Evolutionary conservation across 2,797 vertebrate genomes (phyloP).

Genomic region (Echeneis naucrates): DNA sequence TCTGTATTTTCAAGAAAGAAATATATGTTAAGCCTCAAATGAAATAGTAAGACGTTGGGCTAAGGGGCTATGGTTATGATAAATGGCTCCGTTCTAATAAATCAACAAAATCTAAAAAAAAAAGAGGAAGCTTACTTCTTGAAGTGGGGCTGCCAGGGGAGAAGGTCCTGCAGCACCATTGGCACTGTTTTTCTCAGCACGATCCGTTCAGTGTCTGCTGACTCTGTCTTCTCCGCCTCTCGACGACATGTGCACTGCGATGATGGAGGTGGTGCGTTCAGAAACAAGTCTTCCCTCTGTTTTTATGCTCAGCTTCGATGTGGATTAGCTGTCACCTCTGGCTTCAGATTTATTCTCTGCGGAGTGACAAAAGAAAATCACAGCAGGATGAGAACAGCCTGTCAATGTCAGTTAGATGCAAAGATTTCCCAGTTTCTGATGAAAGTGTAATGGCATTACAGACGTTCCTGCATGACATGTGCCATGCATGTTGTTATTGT

Average conservation of each 20-base stretch:
- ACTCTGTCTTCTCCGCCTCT: constrained; percentile 34
- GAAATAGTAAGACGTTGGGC: not conserved
- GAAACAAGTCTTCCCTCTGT: constrained; percentile 30
- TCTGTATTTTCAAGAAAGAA: not conserved
- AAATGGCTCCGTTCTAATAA: constrained; percentile 1
- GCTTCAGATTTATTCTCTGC: constrained; percentile 61
- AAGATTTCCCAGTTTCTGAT: constrained; percentile 44
- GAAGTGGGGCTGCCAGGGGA: constrained; percentile 72
- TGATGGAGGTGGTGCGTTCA: constrained; percentile 16
- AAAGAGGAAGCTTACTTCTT: constrained; percentile 64
- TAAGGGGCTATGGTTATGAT: too few relatives aligned
- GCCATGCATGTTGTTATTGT: constrained; percentile 3
- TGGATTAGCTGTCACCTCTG: constrained; percentile 50
- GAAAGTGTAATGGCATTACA: constrained; percentile 50
- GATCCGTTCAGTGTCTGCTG: constrained; percentile 39
- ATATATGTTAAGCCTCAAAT: not conserved
- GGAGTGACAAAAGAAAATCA: constrained; percentile 50
- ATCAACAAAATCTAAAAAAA: too few relatives aligned
- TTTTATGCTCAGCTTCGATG: constrained; percentile 47
- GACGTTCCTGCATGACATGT: not conserved
- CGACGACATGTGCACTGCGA: constrained; percentile 36
- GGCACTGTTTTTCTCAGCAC: constrained; percentile 45
- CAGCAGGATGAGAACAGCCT: constrained; percentile 32
- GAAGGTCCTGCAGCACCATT: constrained; percentile 72
- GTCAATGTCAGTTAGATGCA: constrained; percentile 59